Evolutionary conservation across 2,797 vertebrate genomes (phyloP).

Genomic region (Hozukius guyotensis): DNA sequence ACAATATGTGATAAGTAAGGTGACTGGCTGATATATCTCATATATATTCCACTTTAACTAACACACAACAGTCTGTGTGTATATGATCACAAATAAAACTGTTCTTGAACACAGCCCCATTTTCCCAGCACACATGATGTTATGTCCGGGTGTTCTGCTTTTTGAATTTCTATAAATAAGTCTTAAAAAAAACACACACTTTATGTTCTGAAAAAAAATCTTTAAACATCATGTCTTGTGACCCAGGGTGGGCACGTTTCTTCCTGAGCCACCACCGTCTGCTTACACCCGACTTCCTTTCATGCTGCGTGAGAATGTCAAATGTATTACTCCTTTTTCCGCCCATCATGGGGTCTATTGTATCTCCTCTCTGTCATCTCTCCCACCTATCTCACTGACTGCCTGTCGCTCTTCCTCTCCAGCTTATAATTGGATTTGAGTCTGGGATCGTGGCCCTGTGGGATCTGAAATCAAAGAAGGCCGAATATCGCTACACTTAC

Average conservation of each 20-base stretch:
- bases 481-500: slow-evolving; percentile 97
- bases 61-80: background rate
- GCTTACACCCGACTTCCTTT: slow-evolving; percentile 50
- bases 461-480: slow-evolving; percentile 99
- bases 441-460: slow-evolving; percentile 96
- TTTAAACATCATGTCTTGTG: slow-evolving; percentile 12
- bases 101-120: background rate
- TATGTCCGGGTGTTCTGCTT: background rate
- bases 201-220: background rate
- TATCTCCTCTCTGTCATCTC: slow-evolving; percentile 64
- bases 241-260: slow-evolving; percentile 37
- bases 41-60: background rate
- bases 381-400: slow-evolving; percentile 59
- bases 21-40: background rate
- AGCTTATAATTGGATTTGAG: slow-evolving; percentile 99
- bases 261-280: slow-evolving; percentile 29
- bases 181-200: background rate
- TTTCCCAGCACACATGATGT: background rate
- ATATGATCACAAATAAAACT: background rate
- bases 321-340: slow-evolving; percentile 62
- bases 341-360: slow-evolving; percentile 60
- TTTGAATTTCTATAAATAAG: slow-evolving; percentile 33
- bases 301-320: slow-evolving; percentile 66
- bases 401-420: slow-evolving; percentile 75
- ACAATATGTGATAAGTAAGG: background rate